These are phyloP conservation scores for Chalcis sispes DNA, from an alignment of 2,888 invertebrate species.

Conservation along the genomic window DNA sequence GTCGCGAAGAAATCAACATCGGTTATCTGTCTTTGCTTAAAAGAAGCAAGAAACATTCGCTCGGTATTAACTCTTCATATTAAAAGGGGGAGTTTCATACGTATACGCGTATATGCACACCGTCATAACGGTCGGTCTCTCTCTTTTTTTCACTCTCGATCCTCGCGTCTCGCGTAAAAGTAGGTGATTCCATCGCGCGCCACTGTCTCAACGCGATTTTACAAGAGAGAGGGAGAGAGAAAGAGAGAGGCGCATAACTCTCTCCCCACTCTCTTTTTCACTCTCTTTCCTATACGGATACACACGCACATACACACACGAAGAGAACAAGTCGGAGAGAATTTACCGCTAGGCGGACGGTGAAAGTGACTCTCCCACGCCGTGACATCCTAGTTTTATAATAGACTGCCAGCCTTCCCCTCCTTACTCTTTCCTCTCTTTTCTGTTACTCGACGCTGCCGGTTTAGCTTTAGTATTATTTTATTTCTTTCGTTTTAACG, in stretches of 20 bases:
- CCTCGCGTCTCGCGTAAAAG: conserved; percentile 1
- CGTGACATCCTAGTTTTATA: conserved; percentile 68
- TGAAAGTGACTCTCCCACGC: conserved; percentile 75
- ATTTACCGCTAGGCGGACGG: conserved; percentile 57
- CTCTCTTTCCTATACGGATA: neutral
- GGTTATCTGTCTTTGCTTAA: too few relatives aligned
- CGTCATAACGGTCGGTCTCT: too few relatives aligned
- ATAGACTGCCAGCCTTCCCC: neutral
- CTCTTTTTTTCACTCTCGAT: neutral
- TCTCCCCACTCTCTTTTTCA: neutral
- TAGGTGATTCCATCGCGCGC: neutral
- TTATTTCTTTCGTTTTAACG: neutral
- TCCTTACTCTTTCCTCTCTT: neutral
- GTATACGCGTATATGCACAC: too few relatives aligned
- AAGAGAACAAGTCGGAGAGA: conserved; percentile 2
- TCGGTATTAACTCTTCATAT: too few relatives aligned
- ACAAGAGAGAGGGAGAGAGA: neutral
- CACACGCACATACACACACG: neutral
- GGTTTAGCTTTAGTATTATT: neutral
- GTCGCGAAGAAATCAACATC: too few relatives aligned
- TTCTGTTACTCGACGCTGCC: neutral
- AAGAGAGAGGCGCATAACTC: conserved; percentile 36
- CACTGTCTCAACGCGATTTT: neutral
- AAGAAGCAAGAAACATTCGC: too few relatives aligned
- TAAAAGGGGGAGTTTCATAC: too few relatives aligned